Evolutionary conservation across 2,797 vertebrate species (phyloP).

Genomic region (Zalophus californianus): DNA sequence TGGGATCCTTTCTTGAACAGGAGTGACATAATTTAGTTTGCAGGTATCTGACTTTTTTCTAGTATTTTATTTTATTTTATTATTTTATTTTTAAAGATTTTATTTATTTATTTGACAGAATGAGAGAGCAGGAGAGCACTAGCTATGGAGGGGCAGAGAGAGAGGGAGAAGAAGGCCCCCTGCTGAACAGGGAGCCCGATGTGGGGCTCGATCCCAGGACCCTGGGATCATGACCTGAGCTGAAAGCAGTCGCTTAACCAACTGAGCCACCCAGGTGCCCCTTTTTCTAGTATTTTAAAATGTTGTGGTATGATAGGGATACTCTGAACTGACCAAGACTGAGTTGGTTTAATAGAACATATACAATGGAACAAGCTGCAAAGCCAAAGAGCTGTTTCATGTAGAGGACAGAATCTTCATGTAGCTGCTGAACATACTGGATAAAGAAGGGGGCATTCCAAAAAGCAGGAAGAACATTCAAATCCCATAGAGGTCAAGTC

Average conservation of each 20-base stretch:
- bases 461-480: background rate
- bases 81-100: no score
- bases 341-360: background rate
- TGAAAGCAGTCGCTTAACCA: no score
- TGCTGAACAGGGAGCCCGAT: no score
- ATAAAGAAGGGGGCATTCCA: fast-evolving
- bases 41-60: background rate
- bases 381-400: background rate
- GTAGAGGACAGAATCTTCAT: background rate
- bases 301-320: background rate
- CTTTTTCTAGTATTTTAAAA: background rate
- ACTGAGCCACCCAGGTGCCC: no score
- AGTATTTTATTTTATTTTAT: background rate
- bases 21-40: background rate
- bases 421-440: background rate
- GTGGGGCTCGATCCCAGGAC: no score
- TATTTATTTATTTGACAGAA: no score
- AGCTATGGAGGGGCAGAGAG: no score
- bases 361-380: background rate
- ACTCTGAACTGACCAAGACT: background rate
- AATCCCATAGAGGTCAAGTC: background rate
- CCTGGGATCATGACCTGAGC: no score
- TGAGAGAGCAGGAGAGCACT: no score
- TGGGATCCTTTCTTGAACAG: background rate
- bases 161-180: no score